Base-by-base conservation (phyloP, 2,113 vertebrate species). In the Sander vitreus region DNA sequence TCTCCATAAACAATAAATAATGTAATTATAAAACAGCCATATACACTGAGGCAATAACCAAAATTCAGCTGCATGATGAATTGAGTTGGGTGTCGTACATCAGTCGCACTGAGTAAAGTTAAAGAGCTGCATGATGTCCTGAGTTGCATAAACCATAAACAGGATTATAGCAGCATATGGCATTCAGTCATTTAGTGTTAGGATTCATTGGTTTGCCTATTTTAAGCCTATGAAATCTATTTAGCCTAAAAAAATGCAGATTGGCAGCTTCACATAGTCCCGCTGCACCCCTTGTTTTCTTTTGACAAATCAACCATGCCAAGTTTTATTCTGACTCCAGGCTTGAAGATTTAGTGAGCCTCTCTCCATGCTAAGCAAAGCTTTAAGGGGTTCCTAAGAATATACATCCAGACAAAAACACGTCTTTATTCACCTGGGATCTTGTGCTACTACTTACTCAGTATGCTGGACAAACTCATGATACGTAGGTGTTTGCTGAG, bases 1-100 rank as follows among this genome's bases (percentile, higher is more conserved):
- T 71, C 48, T 77, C 25, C 9, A 50, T 67, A 45, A 68, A 80
- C 69, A 82, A 76, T 88, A 62, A 87, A 83, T 85, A 87, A 84
- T 85, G 51, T 51, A 76, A 82, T 69, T 23, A 88, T 85, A 70
- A 63, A 76, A 65, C 48, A 48, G 19, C 25, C n/a, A 50, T 0
- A 75, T 25, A 60, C 36, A 75, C 65, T 68, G 77, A 57, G 51
- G 71, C 54, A 58, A 84, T 88, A 73, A 90, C 55, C 30, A 78
- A 21, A 76, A 73, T 63, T 60, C 53, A 55, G 53, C 70, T 81
- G 57, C 67, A 50, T 77, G 51, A 73, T 57, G 43, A 86, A 72
- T 33, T 68, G 12, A 23, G 43, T 36, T 79, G 55, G 43, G 45
- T 79, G 51, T 64, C 23, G 53, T n/a, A 47, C 47, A 39, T 77